phyloP scores from a whole-genome alignment of 2,113 vertebrate genomes.

The Pogona vitticeps region DNA sequence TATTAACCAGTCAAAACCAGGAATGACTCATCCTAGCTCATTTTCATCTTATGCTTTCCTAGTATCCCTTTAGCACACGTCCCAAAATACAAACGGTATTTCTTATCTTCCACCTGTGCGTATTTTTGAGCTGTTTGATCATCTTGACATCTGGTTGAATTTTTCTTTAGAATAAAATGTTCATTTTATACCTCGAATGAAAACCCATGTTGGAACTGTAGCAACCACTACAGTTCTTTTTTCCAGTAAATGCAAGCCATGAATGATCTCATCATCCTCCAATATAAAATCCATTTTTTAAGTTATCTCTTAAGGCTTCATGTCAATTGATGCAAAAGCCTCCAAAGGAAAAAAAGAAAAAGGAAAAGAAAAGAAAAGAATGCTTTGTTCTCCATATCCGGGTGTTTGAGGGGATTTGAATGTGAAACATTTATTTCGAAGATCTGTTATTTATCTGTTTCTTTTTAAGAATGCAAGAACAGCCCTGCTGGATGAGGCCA shows the following conservation, averaged over 20 bases:
- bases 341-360: slow-evolving; percentile 52
- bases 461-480: background rate
- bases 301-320: slow-evolving; percentile 42
- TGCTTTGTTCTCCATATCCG: slow-evolving; percentile 21
- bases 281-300: slow-evolving; percentile 60
- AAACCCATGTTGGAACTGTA: too few species aligned
- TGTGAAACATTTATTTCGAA: background rate
- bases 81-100: slow-evolving; percentile 62
- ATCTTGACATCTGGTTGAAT: slow-evolving; percentile 71
- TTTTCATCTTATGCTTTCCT: slow-evolving; percentile 61
- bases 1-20: slow-evolving; percentile 37
- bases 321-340: slow-evolving; percentile 48
- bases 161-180: slow-evolving; percentile 56
- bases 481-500: too few species aligned
- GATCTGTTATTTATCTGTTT: background rate
- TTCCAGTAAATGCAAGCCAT: slow-evolving; percentile 55
- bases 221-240: slow-evolving; percentile 18
- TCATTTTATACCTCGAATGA: slow-evolving; percentile 41
- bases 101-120: slow-evolving; percentile 72
- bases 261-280: slow-evolving; percentile 62
- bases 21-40: slow-evolving; percentile 59
- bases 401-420: background rate
- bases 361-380: slow-evolving; percentile 11
- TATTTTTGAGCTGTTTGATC: slow-evolving; percentile 67
- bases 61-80: slow-evolving; percentile 40